Evolutionary conservation across 2,797 vertebrate species (phyloP).

Genomic region (Melanotaenia parkinsoni): DNA sequence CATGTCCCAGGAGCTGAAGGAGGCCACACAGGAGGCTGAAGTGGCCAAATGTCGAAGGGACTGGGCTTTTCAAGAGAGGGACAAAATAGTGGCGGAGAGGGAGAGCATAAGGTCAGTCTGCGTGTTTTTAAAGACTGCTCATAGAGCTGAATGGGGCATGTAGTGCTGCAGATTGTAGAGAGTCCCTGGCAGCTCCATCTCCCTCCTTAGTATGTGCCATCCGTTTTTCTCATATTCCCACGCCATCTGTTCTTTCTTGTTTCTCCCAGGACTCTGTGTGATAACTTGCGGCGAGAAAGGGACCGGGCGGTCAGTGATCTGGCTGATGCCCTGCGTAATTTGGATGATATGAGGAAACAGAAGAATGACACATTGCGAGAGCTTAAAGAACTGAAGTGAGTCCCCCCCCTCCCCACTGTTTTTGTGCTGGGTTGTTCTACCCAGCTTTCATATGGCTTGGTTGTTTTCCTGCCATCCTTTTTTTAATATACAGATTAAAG

Average conservation of each 20-base stretch:
- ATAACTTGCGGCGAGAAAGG: constrained; percentile 93
- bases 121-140: constrained; percentile 8
- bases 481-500: constrained; percentile 65
- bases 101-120: constrained; percentile 93
- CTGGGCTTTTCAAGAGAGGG: constrained; percentile 98
- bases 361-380: constrained; percentile 92
- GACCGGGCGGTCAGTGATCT: constrained; percentile 95
- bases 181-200: neutral
- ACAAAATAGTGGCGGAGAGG: constrained; percentile 98
- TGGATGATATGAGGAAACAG: constrained; percentile 97
- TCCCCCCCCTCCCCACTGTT: neutral
- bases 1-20: constrained; percentile 97
- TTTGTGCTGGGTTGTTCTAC: constrained; percentile 36
- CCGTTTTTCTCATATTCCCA: neutral
- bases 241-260: constrained; percentile 2
- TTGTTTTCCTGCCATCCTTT: constrained; percentile 56
- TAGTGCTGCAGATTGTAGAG: neutral
- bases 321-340: constrained; percentile 93
- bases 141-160: neutral
- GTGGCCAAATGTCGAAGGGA: constrained; percentile 97
- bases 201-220: neutral
- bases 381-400: constrained; percentile 94
- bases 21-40: constrained; percentile 95
- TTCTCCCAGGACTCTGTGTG: constrained; percentile 89
- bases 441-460: constrained; percentile 40